Evolutionary conservation across 92 coral and sea anemone genomes (phyloP).

Genomic region (Montipora capitata): DNA sequence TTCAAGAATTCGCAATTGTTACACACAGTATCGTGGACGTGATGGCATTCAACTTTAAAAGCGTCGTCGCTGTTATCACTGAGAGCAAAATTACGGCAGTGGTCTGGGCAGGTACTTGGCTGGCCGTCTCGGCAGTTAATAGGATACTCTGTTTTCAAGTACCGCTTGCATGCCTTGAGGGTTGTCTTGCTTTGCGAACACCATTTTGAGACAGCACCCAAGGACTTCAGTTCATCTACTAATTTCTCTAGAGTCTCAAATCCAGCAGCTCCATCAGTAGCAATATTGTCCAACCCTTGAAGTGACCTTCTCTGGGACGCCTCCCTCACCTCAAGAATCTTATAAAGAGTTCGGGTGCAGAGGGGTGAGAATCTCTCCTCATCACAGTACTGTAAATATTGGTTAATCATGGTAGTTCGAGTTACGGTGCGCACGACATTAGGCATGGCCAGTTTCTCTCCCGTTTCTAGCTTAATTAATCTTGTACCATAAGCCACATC

Average conservation of each 20-base stretch:
- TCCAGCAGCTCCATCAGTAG: constrained; percentile 83
- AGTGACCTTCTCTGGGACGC: constrained; percentile 75
- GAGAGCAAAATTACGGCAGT: constrained; percentile 60
- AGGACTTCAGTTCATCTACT: constrained; percentile 37
- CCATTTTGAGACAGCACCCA: constrained; percentile 45
- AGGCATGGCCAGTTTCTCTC: too few species aligned
- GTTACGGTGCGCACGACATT: too few species aligned
- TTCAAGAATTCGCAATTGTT: constrained; percentile 51
- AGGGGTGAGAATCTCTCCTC: constrained; percentile 71
- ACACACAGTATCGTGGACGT: constrained; percentile 48
- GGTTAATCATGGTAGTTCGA: constrained; percentile 69
- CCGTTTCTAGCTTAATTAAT: too few species aligned
- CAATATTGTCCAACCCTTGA: constrained; percentile 77
- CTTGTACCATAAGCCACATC: too few species aligned
- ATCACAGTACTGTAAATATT: constrained; percentile 64
- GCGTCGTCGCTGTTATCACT: constrained; percentile 49
- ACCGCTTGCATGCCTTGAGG: constrained; percentile 50
- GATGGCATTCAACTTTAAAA: constrained; percentile 57
- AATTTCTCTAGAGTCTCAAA: constrained; percentile 64
- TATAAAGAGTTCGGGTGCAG: constrained; percentile 50
- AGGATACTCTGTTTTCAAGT: constrained; percentile 56
- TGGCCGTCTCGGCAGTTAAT: constrained; percentile 53
- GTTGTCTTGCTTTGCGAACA: constrained; percentile 1
- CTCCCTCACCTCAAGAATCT: constrained; percentile 71
- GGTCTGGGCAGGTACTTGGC: constrained; percentile 65